Evolutionary conservation across 2,113 vertebrate genomes (phyloP).

Genomic region (Sinosuthora webbiana): DNA sequence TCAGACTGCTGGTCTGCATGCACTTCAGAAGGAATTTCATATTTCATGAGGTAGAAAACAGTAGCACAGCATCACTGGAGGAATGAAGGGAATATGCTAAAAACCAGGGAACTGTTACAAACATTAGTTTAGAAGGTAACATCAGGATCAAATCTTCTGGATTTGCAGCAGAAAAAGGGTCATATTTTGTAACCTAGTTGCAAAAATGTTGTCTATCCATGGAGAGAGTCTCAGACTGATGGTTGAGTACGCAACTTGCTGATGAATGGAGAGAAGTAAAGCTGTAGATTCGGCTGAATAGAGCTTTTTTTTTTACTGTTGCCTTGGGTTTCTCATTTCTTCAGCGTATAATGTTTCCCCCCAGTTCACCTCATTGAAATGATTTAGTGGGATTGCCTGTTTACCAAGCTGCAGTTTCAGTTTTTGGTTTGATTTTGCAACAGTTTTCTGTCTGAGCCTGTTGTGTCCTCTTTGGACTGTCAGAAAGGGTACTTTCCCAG

Average conservation of each 20-base stretch:
- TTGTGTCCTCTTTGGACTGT: neutral
- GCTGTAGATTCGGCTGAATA: neutral
- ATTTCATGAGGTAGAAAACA: neutral
- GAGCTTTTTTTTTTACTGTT: neutral
- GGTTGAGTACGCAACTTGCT: neutral
- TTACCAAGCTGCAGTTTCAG: neutral
- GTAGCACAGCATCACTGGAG: rapidly evolving
- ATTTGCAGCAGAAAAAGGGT: neutral
- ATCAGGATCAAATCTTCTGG: neutral
- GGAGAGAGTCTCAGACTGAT: neutral
- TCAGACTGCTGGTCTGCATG: neutral
- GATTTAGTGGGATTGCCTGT: neutral
- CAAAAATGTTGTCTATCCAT: neutral
- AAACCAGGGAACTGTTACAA: neutral
- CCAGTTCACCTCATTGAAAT: neutral
- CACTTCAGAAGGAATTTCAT: neutral
- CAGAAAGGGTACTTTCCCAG: neutral
- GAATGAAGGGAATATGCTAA: neutral
- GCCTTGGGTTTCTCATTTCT: neutral
- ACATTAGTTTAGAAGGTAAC: neutral
- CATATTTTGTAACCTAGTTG: neutral
- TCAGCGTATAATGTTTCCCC: neutral
- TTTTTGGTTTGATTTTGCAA: neutral
- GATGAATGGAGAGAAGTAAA: neutral
- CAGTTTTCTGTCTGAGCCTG: neutral